Evolutionary conservation across 2,888 invertebrate species (phyloP), one percentile per base, ranked within the genome.

Genomic region (Drosophila borealis): DNA sequence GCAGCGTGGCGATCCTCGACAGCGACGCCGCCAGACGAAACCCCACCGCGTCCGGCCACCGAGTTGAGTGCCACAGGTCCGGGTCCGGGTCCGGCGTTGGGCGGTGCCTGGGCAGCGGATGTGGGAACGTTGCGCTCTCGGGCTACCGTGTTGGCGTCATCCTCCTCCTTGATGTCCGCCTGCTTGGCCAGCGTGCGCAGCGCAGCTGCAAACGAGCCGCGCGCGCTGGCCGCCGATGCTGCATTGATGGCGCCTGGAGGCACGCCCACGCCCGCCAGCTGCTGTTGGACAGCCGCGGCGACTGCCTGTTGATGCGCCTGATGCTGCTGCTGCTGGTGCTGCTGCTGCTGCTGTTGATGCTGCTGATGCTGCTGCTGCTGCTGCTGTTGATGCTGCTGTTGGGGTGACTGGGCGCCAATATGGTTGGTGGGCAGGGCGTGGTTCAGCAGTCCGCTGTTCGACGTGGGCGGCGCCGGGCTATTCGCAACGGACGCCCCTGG

Each of bases 121-220:
- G 84, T 75, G 42, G 85, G 71, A 44, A 73, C 87, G 51, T 50
- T 81, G 14, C 91, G 87, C 25, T 91, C 91, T 0, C 90, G 73
- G 60, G 90, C 80, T 21, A 56, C 74, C 0, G 33, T 50, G 8
- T 69, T 82, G 37, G 86, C 82, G 33, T 91, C 91, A 90, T 95
- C 95, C 88, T 94, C 95, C 91, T 94, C 93, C 86, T 95, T 95
- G 80, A 96, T 96, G 67, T 96, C 96, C 21, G 97, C 97, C 92
- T 98, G 98, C 93, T 98, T 97, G 74, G 98, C 98, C 80, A 98
- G 94, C 91, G 96, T 97, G 66, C 98, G 94, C 56, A 98, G 93
- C 25, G 98, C 98, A 49, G 98, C 97, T 56, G 98, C 98, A 93
- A 98, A 98, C 66, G 97, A 97, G 25, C 95, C 95, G 14, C 93